Evolutionary conservation across 2,797 vertebrate genomes (phyloP).

Genomic region (Sylvia borin): DNA sequence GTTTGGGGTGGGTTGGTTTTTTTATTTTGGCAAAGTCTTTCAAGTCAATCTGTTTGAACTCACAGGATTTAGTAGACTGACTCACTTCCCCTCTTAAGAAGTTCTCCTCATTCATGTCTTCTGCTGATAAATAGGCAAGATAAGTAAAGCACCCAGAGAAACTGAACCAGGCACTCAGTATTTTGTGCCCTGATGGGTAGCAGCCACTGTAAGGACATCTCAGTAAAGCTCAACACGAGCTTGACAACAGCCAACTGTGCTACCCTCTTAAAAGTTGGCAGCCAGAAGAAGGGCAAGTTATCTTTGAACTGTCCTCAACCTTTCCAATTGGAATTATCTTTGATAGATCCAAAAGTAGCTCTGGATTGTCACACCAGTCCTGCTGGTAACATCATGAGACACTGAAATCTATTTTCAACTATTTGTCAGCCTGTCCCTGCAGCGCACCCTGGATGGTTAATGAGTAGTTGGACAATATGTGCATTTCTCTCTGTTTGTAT

Average conservation of each 20-base stretch:
- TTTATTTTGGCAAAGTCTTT: not conserved
- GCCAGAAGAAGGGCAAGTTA: not conserved
- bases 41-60: constrained; percentile 15
- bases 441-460: not conserved
- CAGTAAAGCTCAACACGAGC: not conserved
- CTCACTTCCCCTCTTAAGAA: not conserved
- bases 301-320: constrained; percentile 42
- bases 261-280: not conserved
- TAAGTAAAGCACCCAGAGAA: not conserved
- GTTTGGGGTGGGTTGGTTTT: not conserved
- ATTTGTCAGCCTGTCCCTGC: not conserved
- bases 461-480: not conserved
- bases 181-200: not conserved
- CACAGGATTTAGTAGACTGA: not conserved
- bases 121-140: constrained; percentile 2
- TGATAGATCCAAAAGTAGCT: constrained; percentile 51
- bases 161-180: not conserved
- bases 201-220: not conserved
- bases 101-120: constrained; percentile 4
- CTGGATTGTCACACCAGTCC: constrained; percentile 40
- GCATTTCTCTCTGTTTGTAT: not conserved
- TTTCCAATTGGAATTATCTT: constrained; percentile 27
- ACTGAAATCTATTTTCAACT: constrained; percentile 16
- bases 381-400: constrained; percentile 12
- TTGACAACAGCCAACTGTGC: not conserved